Conservation (phyloP, 2,113 vertebrate genomes). For the Puntigrus tetrazona region DNA sequence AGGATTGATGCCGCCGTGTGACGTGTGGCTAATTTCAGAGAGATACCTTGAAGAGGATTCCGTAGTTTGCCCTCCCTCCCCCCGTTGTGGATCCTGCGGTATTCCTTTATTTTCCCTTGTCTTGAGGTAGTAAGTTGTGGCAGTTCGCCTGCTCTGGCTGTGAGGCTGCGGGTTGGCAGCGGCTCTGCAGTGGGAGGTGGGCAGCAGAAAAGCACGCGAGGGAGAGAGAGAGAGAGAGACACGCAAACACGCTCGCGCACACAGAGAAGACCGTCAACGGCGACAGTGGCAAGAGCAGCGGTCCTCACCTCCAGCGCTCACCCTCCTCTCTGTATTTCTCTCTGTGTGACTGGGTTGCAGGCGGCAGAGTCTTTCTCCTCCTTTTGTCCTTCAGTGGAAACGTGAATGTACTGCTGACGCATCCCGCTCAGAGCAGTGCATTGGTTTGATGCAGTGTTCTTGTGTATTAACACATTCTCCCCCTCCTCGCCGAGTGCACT, state of each 20-base stretch:
- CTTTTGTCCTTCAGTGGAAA: constrained; percentile 94
- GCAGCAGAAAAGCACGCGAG: constrained; percentile 56
- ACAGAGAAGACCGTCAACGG: constrained; percentile 68
- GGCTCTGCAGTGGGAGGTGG: constrained; percentile 74
- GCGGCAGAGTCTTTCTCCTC: constrained; percentile 87
- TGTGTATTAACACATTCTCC: constrained; percentile 83
- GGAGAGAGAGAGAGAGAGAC: constrained; percentile 64
- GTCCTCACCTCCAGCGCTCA: constrained; percentile 63
- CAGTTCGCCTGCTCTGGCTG: constrained; percentile 75
- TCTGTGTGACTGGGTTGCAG: constrained; percentile 78
- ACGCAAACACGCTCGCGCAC: constrained; percentile 63
- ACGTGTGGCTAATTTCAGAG: constrained; percentile 60
- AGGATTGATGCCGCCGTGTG: constrained; percentile 55
- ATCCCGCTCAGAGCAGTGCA: constrained; percentile 88
- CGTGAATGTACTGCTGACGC: constrained; percentile 94
- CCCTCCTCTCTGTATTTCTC: constrained; percentile 62
- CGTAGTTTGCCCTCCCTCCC: constrained; percentile 60
- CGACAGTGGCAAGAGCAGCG: constrained; percentile 64
- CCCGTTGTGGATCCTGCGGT: constrained; percentile 64
- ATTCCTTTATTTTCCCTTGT: constrained; percentile 67
- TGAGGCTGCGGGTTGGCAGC: constrained; percentile 76
- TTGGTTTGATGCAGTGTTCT: constrained; percentile 91
- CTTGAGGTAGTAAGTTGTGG: constrained; percentile 82
- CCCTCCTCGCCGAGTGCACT: constrained; percentile 66
- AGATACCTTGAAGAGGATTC: constrained; percentile 60